phyloP scores from a whole-genome alignment of 2,888 invertebrate species.

The Abrostola tripartita region DNA sequence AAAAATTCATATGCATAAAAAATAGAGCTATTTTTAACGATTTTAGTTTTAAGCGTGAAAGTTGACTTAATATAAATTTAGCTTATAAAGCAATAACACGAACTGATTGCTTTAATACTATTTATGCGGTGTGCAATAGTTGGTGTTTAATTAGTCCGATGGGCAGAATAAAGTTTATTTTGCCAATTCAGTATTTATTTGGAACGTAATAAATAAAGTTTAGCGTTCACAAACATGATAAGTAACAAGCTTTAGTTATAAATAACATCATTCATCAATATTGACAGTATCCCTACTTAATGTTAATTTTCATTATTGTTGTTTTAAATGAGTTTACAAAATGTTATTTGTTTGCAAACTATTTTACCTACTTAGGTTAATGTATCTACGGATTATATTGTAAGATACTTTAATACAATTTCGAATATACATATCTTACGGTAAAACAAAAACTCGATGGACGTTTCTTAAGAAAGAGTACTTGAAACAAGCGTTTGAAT shows the following conservation, averaged over 20 bases:
- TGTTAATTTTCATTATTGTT: conserved; percentile 4
- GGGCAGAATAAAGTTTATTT: conserved; percentile 29
- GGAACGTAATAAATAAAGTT: conserved; percentile 37
- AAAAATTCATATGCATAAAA: no score
- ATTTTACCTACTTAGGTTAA: no score
- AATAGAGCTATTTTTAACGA: no score
- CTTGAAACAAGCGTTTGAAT: neutral
- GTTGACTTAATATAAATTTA: conserved; percentile 1
- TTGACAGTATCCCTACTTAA: conserved; percentile 16
- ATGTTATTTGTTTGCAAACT: neutral
- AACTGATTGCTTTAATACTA: conserved; percentile 19
- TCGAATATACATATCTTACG: neutral
- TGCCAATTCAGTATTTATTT: conserved; percentile 37
- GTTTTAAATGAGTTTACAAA: conserved; percentile 1
- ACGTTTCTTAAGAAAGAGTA: neutral
- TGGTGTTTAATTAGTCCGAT: conserved; percentile 10
- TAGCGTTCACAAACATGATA: conserved; percentile 19
- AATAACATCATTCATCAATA: conserved; percentile 15
- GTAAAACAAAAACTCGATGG: neutral
- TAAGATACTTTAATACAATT: neutral
- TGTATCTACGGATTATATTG: no score
- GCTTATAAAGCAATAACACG: neutral
- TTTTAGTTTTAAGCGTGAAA: neutral
- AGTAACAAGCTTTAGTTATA: conserved; percentile 9
- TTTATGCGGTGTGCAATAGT: conserved; percentile 12